A percentile compares a stretch with the other conserved stretches of the same genome.
Conservation (phyloP, 2,113 vertebrate species). For the Oryzias curvinotus region DNA sequence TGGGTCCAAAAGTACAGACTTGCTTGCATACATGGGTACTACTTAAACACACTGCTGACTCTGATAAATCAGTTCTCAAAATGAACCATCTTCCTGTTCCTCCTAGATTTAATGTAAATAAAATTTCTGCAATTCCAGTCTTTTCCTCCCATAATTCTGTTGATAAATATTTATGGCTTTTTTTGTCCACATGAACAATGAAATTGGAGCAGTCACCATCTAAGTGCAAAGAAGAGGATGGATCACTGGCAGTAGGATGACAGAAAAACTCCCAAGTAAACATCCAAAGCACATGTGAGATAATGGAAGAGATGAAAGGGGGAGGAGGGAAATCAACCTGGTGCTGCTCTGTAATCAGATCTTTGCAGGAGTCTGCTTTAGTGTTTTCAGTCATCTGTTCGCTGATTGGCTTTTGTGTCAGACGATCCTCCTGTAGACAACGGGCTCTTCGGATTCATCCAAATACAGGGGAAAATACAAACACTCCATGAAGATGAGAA, state of each 20-base stretch:
- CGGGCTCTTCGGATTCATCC: constrained; percentile 9
- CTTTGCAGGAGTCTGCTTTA: constrained; percentile 52
- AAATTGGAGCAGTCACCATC: too few relatives aligned
- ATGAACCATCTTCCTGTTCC: too few relatives aligned
- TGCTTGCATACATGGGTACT: neutral
- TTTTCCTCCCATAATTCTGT: too few relatives aligned
- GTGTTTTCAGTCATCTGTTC: constrained; percentile 46
- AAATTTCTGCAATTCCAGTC: too few relatives aligned
- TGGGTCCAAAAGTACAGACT: neutral
- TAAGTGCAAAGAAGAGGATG: too few relatives aligned
- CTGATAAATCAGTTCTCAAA: constrained; percentile 5
- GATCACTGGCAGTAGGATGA: constrained; percentile 4
- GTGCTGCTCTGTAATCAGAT: constrained; percentile 53
- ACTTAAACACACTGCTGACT: constrained; percentile 10
- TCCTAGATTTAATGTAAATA: too few relatives aligned
- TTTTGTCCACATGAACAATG: too few relatives aligned
- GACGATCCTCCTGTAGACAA: neutral
- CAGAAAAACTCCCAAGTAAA: constrained; percentile 33
- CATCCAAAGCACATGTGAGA: neutral
- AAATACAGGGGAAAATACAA: constrained; percentile 7
- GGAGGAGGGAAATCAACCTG: constrained; percentile 7
- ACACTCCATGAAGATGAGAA: constrained; percentile 11
- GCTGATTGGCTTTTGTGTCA: constrained; percentile 8
- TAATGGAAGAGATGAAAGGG: neutral
- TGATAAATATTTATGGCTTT: too few relatives aligned